phyloP scores from a whole-genome alignment of 2,888 invertebrate genomes.

The Ceratothoa steindachneri region DNA sequence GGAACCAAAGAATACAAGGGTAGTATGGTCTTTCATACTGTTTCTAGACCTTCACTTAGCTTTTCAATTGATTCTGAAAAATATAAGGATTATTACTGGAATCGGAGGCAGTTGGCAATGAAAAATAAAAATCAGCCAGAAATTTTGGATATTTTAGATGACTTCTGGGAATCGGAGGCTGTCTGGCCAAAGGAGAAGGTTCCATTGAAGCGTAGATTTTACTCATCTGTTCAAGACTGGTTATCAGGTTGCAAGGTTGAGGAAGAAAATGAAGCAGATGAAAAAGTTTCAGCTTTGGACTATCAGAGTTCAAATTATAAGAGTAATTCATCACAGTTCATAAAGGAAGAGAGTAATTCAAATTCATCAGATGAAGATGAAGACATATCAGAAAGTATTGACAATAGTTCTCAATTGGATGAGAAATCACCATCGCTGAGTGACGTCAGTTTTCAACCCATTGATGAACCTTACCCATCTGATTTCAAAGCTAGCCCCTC shows the following conservation, averaged over 20 bases:
- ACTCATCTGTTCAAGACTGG: constrained; percentile 10
- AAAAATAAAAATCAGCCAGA: neutral
- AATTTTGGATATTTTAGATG: constrained; percentile 20
- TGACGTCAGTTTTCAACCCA: no score
- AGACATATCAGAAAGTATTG: neutral
- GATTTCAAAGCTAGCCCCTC: no score
- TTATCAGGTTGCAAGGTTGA: neutral
- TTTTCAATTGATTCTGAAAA: constrained; percentile 19
- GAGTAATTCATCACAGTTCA: neutral
- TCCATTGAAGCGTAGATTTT: neutral
- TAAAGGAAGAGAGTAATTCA: no score
- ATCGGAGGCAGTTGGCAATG: constrained; percentile 3
- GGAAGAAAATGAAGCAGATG: neutral
- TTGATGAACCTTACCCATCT: no score
- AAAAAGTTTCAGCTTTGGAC: neutral
- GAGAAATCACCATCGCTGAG: no score
- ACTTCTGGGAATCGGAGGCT: constrained; percentile 17
- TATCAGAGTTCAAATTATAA: neutral
- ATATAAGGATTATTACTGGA: constrained; percentile 19
- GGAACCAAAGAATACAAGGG: neutral
- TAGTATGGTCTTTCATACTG: constrained; percentile 24
- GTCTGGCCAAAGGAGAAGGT: neutral
- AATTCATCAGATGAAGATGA: constrained; percentile 9
- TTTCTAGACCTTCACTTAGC: constrained; percentile 21
- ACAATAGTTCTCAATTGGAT: no score